Conservation (phyloP, 1,140 invertebrate species). For the Diplogasteroides magnus region DNA sequence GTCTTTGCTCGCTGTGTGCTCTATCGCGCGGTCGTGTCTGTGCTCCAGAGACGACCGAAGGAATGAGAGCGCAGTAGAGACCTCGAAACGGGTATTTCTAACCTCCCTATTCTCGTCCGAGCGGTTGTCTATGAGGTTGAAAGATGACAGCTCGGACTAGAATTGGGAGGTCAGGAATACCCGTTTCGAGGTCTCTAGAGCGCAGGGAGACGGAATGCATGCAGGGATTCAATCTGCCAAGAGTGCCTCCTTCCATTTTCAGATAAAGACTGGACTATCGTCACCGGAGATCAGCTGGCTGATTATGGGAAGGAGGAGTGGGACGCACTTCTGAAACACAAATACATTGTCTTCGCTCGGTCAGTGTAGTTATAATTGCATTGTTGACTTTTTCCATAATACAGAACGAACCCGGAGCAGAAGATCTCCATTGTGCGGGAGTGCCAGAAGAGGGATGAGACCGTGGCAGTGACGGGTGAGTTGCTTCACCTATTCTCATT, state of each 20-base stretch:
- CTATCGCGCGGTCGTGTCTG: too few relatives aligned
- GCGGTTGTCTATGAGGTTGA: too few relatives aligned
- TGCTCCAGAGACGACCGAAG: too few relatives aligned
- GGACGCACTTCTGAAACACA: constrained; percentile 26
- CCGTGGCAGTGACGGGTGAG: constrained; percentile 73
- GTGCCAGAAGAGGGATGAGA: constrained; percentile 69
- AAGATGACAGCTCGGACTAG: too few relatives aligned
- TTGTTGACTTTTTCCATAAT: neutral
- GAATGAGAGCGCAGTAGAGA: too few relatives aligned
- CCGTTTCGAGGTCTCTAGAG: too few relatives aligned
- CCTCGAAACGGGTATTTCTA: too few relatives aligned
- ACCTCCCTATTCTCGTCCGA: too few relatives aligned
- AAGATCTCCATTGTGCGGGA: constrained; percentile 76
- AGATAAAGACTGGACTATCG: constrained; percentile 29
- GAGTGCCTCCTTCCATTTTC: neutral
- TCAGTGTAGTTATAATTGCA: neutral
- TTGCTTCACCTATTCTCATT: too few relatives aligned
- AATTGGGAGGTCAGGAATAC: too few relatives aligned
- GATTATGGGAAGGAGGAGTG: constrained; percentile 21
- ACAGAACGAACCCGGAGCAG: constrained; percentile 71
- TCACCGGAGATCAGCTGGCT: constrained; percentile 28
- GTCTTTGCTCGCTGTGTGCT: too few relatives aligned
- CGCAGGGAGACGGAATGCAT: too few relatives aligned
- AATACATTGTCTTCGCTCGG: constrained; percentile 34
- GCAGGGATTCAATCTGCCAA: neutral